Base-by-base conservation (phyloP, 64 coral and sea anemone genomes). In the Dendronephthya gigantea region DNA sequence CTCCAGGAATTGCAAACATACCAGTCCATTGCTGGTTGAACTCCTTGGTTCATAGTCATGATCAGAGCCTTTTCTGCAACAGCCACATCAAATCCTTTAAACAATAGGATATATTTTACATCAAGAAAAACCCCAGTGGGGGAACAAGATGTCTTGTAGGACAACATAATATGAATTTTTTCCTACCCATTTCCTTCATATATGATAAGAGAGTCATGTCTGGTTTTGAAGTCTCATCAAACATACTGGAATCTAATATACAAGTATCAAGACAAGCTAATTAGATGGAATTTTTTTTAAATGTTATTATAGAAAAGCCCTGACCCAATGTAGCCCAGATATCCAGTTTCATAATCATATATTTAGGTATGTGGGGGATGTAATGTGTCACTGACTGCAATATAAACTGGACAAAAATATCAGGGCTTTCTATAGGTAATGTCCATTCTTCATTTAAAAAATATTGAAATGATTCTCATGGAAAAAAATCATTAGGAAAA, bases 171-270 rank as follows among this genome's bases (percentile, higher is more conserved):
- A 52, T 52, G 23, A 52, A 16, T 1, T 23, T 23, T 17, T 36
- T 48, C 72, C 35, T 92, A 97, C 94, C 95, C 92, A 98, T 93
- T 90, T 98, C 95, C 40, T 91, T 90, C 95, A 98, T 93, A 39
- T 98, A 98, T 5, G 95, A 98, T 9, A 98, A 86, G 28, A 98
- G 82, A n/a, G 95, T 98, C 33, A 98, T 90, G 30, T 98, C 92
- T 58, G 90, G 92, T 12, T 93, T 98, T 12, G 87, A 15, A 55
- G 91, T 87, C 83, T 93, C 92, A 84, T 93, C 90, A 81, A 98
- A 87, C 45, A 89, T 83, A 82, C 88, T 93, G 49, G 55, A 85
- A 19, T 49, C 92, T 93, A 66, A 48, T 2, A 8, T 62, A 62
- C 3, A n/a, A 62, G 8, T 7, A 62, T n/a, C 19, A n/a, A n/a